These are phyloP conservation scores for Cephalotes varians DNA, from an alignment of 2,888 invertebrate genomes.

Conservation along the genomic window DNA sequence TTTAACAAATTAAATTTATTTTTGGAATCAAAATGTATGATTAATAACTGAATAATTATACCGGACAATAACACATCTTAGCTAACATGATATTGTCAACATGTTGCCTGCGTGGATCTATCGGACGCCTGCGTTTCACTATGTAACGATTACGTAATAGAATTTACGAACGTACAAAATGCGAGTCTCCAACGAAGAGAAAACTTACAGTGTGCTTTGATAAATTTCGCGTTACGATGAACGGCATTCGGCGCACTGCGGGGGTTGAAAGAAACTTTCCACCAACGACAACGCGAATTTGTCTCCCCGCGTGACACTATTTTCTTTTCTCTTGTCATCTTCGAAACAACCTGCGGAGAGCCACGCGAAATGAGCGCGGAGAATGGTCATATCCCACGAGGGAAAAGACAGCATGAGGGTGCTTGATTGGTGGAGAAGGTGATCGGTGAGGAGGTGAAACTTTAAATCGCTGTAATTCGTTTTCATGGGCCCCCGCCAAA, in stretches of 20 bases:
- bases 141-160: background rate
- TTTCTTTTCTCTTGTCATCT: conserved; percentile 44
- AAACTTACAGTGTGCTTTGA: conserved; percentile 20
- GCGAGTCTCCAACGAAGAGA: background rate
- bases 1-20: background rate
- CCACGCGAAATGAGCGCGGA: conserved; percentile 31
- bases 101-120: conserved; percentile 51
- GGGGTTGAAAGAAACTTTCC: conserved; percentile 43
- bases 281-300: conserved; percentile 32
- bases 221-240: conserved; percentile 15
- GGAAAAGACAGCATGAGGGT: conserved; percentile 30
- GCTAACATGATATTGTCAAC: background rate
- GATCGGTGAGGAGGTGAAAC: conserved; percentile 51
- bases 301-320: conserved; percentile 41
- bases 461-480: conserved; percentile 77
- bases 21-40: background rate
- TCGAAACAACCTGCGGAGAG: conserved; percentile 47
- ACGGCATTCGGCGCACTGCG: conserved; percentile 15
- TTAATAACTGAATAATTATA: background rate
- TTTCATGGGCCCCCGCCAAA: conserved; percentile 67
- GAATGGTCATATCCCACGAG: conserved; percentile 27
- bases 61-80: background rate
- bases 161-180: background rate
- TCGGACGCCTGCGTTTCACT: conserved; percentile 34
- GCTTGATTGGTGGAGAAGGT: background rate